These are phyloP conservation scores for Muscicapa adusta DNA, from an alignment of 2,113 vertebrate species.

Conservation along the genomic window DNA sequence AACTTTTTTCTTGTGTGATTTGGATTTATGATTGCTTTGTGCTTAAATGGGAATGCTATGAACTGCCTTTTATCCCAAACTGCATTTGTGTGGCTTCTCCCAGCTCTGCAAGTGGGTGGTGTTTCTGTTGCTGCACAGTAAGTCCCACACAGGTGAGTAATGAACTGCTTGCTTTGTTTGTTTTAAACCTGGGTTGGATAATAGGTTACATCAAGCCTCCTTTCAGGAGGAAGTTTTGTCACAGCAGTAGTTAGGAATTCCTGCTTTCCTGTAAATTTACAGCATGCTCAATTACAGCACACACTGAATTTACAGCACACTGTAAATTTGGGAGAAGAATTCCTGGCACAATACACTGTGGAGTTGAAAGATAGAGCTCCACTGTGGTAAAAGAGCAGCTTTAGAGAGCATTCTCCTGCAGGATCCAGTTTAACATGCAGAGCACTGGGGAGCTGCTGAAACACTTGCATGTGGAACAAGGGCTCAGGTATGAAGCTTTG, in stretches of 20 bases:
- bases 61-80: neutral
- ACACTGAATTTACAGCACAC: neutral
- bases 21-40: conserved; percentile 49
- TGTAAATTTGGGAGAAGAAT: neutral
- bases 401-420: neutral
- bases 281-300: neutral
- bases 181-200: neutral
- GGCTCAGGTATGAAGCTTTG: neutral
- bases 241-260: neutral
- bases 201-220: neutral
- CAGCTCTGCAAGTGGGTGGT: neutral
- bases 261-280: neutral
- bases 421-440: neutral
- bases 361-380: neutral
- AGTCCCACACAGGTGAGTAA: neutral
- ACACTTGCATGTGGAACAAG: neutral
- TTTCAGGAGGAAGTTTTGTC: neutral
- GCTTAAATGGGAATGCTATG: neutral
- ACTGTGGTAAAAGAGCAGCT: neutral
- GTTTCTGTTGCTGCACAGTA: neutral
- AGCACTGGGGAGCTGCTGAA: neutral
- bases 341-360: fast-evolving
- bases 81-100: neutral
- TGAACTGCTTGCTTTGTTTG: neutral
- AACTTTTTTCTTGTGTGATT: conserved; percentile 85